Conservation (phyloP, 2,888 invertebrate genomes). For the Pristionchus fissidentatus region DNA sequence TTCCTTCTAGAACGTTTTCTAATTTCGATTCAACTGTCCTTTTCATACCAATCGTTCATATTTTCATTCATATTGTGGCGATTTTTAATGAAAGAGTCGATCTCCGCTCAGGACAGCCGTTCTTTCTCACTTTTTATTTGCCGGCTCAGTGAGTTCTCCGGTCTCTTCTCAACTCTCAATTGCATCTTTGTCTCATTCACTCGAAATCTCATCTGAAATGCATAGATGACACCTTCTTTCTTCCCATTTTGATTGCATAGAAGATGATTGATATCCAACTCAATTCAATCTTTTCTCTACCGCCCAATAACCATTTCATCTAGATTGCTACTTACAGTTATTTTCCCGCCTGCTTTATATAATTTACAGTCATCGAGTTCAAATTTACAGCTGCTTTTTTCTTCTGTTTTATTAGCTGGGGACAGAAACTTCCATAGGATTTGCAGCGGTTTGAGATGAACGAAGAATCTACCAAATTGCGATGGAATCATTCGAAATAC, state of each 20-base stretch:
- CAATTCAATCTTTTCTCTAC: not conserved
- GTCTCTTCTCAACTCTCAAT: constrained; percentile 33
- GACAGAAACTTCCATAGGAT: too few relatives aligned
- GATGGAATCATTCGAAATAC: too few relatives aligned
- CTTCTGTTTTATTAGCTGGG: not conserved
- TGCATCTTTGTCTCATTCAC: not conserved
- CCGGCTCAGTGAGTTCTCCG: constrained; percentile 47
- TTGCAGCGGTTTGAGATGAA: too few relatives aligned
- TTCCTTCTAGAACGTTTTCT: too few relatives aligned
- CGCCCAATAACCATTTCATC: not conserved
- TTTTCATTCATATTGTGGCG: too few relatives aligned
- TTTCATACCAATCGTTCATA: constrained; percentile 46
- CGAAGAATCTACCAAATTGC: too few relatives aligned
- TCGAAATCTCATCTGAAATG: constrained; percentile 6
- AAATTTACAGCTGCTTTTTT: not conserved
- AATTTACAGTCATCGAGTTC: not conserved
- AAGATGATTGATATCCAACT: not conserved
- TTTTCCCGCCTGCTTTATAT: not conserved
- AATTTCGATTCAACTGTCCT: too few relatives aligned
- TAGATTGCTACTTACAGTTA: not conserved
- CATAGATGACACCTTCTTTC: not conserved
- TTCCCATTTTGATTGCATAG: constrained; percentile 12
- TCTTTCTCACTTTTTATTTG: constrained; percentile 50
- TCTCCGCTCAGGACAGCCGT: not conserved
- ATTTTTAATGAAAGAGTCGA: constrained; percentile 45